Evolutionary conservation across 2,888 invertebrate species (phyloP), one percentile per base, ranked within the genome.

Genomic region (Chydorus sphaericus): DNA sequence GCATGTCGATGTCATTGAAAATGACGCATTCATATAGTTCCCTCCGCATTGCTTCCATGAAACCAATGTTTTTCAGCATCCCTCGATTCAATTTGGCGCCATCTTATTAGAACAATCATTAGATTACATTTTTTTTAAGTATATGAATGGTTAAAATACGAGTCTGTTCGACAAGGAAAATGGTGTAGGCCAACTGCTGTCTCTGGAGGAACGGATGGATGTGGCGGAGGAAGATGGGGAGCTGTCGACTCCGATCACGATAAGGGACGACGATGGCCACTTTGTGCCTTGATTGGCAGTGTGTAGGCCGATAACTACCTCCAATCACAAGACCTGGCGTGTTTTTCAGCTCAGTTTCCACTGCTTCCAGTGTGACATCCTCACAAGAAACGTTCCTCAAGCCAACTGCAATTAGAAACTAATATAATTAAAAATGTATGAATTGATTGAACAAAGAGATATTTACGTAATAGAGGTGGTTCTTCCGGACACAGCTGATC

Each of bases 1-100:
- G 64, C 57, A 78, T 67, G 61, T 77, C 77, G 2, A 78, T 76
- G 64, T 78, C 78, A 63, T 78, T 77, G 63, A 78, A 78, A 37
- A 78, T 69, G 63, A 74, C 75, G 64, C 77, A 78, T 60, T 74
- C 70, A 61, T 69, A 75, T 52, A 71, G 66, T 60, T 72, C 69
- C 29, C 68, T 63, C 61, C 85, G 85, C 67, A 85, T 75, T 23
- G 92, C 91, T 72, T 97, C 96, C 62, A 78, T 77, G 71, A 83
- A 96, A 8, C 97, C 97, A 26, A 97, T 83, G 72, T 98, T 98
- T 88, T 98, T 90, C 61, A 98, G 75, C 77, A 89, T 86, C 3
- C 93, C 97, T 57, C 92, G 80, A 72, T 96, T 96, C 72, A 96
- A 96, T 48, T 62, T 62, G 5, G 58, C 58, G 31, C 61, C 60